Evolutionary conservation across 30 jellyfish, hydroid and myxozoan species (phyloP), one percentile per base, ranked within the genome.

Genomic region (Hydractinia echinata): DNA sequence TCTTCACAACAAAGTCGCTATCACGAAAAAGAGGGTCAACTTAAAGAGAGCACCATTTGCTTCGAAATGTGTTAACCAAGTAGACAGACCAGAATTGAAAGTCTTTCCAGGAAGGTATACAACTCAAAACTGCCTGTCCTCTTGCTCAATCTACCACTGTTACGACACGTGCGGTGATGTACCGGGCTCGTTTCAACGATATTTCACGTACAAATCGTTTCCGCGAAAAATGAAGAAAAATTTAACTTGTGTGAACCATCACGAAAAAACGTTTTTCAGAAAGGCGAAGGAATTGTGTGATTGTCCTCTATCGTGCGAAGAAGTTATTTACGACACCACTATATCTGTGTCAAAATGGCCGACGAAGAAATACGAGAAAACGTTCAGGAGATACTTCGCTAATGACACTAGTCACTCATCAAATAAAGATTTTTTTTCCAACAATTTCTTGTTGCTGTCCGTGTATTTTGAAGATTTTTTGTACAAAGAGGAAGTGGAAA

Each of bases 121-220:
- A 20, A 30, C 55, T 5, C 39, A 30, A 7, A 50, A 20, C 61
- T 71, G 81, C 61, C 81, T 71, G 39, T 52, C 52, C 61, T 30
- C 61, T 1, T 71, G 81, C 3, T 6, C 55, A 20, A 15, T 71
- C 39, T 50, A 14, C 18, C 55, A 71, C 10, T 48, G 60, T 30
- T 71, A 71, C 67, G 61, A 71, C 55, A 7, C 44, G 52, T 71
- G 81, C 51, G 81, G 81, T 71, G 81, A 71, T 71, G 49, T 71
- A 5, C 14, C 15, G 15, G 60, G 5, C 21, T n/a, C 18, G 19
- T 64, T 64, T 51, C 9, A 51, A 51, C 19, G 51, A 9, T 64
- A n/a, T 7, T 64, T 64, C 9, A 7, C 74, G 16, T 64, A 64
- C 39, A 44, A 51, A 7, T 13, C 39, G 4, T 64, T 64, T 13